A percentile compares a stretch with the other conserved stretches of the same genome.
These are phyloP conservation scores for Rhagophthalmus giganteus DNA, from an alignment of 2,888 invertebrate genomes.

Conservation along the genomic window DNA sequence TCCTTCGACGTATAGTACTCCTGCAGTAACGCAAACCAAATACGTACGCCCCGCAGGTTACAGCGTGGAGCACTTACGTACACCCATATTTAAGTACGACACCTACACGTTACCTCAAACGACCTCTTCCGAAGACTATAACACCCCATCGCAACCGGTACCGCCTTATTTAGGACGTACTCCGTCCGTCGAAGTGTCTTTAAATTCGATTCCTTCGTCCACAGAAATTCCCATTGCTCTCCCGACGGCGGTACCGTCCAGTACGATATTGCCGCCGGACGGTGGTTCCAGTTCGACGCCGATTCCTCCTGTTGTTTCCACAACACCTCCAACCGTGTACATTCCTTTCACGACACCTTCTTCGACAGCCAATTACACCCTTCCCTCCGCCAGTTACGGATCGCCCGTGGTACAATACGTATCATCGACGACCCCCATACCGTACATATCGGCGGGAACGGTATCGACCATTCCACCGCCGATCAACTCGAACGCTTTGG, in stretches of 20 bases:
- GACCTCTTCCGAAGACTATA: constrained; percentile 20
- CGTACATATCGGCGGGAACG: constrained; percentile 42
- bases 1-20: constrained; percentile 15
- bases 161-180: constrained; percentile 17
- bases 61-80: constrained; percentile 7
- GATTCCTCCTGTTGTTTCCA: constrained; percentile 29
- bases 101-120: constrained; percentile 24
- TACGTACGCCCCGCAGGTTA: constrained; percentile 20
- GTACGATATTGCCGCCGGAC: constrained; percentile 26
- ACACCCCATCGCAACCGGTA: constrained; percentile 12
- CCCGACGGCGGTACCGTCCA: constrained; percentile 44
- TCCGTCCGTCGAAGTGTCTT: constrained; percentile 38
- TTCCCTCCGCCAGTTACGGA: constrained; percentile 13
- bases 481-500: constrained; percentile 36
- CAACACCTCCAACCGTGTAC: constrained; percentile 39
- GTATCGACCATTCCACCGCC: constrained; percentile 52
- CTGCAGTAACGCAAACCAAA: constrained; percentile 11
- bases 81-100: constrained; percentile 16
- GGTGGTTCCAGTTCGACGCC: constrained; percentile 31
- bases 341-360: constrained; percentile 27
- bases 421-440: constrained; percentile 1
- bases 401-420: constrained; percentile 9
- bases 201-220: constrained; percentile 46
- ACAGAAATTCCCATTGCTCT: constrained; percentile 36
- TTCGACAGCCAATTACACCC: constrained; percentile 19